Evolutionary conservation across 2,797 vertebrate genomes (phyloP).

Genomic region (Morus bassanus): DNA sequence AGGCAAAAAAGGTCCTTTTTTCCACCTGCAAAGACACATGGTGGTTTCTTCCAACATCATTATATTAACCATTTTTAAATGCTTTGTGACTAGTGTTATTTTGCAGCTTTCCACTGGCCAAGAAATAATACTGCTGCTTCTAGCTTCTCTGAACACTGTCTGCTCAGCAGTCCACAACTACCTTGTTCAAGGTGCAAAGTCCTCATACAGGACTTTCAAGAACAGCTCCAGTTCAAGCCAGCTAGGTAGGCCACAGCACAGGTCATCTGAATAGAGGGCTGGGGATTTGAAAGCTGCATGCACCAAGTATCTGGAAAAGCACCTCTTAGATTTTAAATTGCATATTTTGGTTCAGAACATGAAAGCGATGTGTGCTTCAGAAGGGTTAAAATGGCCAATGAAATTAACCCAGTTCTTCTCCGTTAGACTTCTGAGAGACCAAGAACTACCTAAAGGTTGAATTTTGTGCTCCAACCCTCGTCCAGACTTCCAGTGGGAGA

Average conservation of each 20-base stretch:
- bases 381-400: conserved; percentile 55
- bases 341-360: conserved; percentile 75
- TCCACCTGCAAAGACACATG: not conserved
- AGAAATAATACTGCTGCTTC: conserved; percentile 37
- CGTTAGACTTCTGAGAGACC: not conserved
- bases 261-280: not conserved
- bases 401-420: conserved; percentile 18
- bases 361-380: conserved; percentile 62
- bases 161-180: not conserved
- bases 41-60: not conserved
- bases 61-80: conserved; percentile 45
- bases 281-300: conserved; percentile 57
- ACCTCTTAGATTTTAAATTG: conserved; percentile 70
- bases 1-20: not conserved
- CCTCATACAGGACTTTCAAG: not conserved
- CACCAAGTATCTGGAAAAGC: conserved; percentile 70
- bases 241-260: not conserved
- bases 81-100: conserved; percentile 65
- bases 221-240: conserved; percentile 16
- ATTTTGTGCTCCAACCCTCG: not conserved
- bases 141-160: conserved; percentile 3
- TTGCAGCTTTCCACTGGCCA: conserved; percentile 17
- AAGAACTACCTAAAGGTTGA: not conserved
- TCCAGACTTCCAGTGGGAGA: not conserved
- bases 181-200: not conserved